Percentiles rank a stretch among this genome's conserved stretches.
phyloP scores from a whole-genome alignment of 2,797 vertebrate species.

The Crenuchus spilurus region DNA sequence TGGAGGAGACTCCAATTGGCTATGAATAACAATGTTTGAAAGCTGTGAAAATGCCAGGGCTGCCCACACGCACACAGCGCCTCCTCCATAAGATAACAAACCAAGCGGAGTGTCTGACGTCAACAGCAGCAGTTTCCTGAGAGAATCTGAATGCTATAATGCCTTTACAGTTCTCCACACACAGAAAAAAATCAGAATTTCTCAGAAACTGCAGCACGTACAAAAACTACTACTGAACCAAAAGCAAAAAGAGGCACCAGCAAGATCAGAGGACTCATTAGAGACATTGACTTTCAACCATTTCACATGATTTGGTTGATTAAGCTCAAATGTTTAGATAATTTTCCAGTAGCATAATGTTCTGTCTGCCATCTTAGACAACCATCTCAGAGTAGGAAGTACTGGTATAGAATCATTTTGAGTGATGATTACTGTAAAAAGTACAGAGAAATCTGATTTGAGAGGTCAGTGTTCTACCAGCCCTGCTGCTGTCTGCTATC shows the following conservation, averaged over 20 bases:
- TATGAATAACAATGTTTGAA: constrained; percentile 54
- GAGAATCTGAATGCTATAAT: constrained; percentile 6
- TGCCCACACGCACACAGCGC: constrained; percentile 44
- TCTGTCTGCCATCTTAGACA: no score
- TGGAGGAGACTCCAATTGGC: constrained; percentile 39
- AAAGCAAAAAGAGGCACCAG: not conserved
- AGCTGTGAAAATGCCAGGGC: constrained; percentile 49
- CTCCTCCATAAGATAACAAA: constrained; percentile 42
- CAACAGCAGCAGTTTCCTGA: constrained; percentile 41
- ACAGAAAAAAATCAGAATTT: not conserved
- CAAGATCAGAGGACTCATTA: not conserved
- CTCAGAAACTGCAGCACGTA: not conserved
- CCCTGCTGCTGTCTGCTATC: no score
- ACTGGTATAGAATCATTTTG: no score
- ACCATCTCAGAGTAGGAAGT: no score
- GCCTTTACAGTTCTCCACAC: constrained; percentile 5
- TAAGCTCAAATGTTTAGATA: no score
- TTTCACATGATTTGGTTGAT: not conserved
- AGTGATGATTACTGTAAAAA: no score
- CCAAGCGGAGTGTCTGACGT: constrained; percentile 38
- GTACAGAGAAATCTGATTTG: no score
- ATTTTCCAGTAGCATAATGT: no score
- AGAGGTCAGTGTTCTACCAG: no score
- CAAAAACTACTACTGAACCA: not conserved
- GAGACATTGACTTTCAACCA: not conserved